A percentile compares a stretch with the other conserved stretches of the same genome.
phyloP scores from a whole-genome alignment of 1,140 invertebrate genomes.

The Carcinoscorpius rotundicauda region DNA sequence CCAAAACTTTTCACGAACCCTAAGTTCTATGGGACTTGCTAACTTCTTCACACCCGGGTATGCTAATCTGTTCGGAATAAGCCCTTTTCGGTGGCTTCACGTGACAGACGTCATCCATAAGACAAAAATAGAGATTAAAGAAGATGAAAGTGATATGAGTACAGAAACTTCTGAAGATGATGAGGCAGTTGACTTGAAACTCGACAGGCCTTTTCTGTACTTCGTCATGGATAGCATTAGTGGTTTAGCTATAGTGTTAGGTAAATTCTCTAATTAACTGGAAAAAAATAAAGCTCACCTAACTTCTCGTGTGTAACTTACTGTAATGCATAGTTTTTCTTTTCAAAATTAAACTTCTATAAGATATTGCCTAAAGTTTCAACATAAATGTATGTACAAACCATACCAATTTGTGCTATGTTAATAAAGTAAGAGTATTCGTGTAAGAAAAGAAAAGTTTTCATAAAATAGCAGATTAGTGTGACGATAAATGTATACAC shows the following conservation, averaged over 20 bases:
- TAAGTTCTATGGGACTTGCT: constrained; percentile 21
- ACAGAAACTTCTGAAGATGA: neutral
- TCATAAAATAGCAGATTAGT: too few species aligned
- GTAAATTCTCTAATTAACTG: constrained; percentile 13
- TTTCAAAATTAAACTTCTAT: too few species aligned
- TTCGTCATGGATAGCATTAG: constrained; percentile 26
- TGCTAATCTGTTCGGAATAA: constrained; percentile 23
- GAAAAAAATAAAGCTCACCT: too few species aligned
- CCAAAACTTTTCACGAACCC: constrained; percentile 20
- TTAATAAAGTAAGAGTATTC: too few species aligned
- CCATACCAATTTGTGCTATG: too few species aligned
- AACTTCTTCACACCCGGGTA: constrained; percentile 25
- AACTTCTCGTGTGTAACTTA: too few species aligned
- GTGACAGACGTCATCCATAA: constrained; percentile 26
- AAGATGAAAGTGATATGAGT: constrained; percentile 6
- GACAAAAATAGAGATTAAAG: constrained; percentile 23
- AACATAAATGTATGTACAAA: too few species aligned
- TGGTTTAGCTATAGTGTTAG: constrained; percentile 26
- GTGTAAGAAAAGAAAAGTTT: too few species aligned
- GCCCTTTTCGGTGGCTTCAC: constrained; percentile 24
- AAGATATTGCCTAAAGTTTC: too few species aligned
- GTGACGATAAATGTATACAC: too few species aligned
- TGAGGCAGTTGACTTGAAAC: constrained; percentile 9
- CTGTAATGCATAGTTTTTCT: too few species aligned
- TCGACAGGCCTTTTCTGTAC: constrained; percentile 24